A percentile compares a stretch with the other conserved stretches of the same genome.
Evolutionary conservation across 2,113 vertebrate species (phyloP).

Genomic region (Psilopsiagon aurifrons): DNA sequence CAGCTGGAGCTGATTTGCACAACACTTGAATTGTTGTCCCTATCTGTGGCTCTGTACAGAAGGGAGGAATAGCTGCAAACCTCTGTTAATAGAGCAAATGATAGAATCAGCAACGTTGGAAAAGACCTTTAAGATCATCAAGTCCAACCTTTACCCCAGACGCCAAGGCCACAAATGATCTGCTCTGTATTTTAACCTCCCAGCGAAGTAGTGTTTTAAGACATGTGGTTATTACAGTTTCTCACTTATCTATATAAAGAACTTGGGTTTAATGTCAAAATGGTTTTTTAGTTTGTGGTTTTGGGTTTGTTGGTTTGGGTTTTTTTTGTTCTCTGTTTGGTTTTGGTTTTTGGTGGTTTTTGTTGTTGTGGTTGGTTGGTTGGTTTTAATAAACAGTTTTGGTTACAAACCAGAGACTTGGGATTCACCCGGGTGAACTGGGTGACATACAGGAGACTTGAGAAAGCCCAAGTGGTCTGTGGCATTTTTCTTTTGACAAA

Average conservation of each 20-base stretch:
- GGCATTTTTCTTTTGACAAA: not conserved
- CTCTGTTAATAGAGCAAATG: not conserved
- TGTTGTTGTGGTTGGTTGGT: not conserved
- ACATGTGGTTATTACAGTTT: not conserved
- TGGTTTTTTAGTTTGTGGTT: not conserved
- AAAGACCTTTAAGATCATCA: not conserved
- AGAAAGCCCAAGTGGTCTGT: not conserved
- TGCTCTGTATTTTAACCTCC: not conserved
- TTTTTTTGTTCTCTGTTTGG: not conserved
- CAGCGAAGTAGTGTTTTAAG: not conserved
- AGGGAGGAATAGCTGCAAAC: not conserved
- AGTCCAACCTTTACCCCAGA: not conserved
- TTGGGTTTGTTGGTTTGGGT: too few species aligned
- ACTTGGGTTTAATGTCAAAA: not conserved
- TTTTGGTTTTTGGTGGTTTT: too few species aligned
- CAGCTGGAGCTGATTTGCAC: not conserved
- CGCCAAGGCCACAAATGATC: not conserved
- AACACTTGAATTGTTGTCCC: not conserved
- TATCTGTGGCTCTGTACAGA: fast-evolving
- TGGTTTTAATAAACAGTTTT: not conserved
- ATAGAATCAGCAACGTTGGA: not conserved
- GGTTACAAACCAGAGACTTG: not conserved
- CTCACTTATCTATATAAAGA: not conserved
- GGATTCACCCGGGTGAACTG: not conserved
- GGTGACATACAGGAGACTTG: not conserved